Evolutionary conservation across 1,140 invertebrate genomes (phyloP).

Genomic region (Archivesica marissinica): DNA sequence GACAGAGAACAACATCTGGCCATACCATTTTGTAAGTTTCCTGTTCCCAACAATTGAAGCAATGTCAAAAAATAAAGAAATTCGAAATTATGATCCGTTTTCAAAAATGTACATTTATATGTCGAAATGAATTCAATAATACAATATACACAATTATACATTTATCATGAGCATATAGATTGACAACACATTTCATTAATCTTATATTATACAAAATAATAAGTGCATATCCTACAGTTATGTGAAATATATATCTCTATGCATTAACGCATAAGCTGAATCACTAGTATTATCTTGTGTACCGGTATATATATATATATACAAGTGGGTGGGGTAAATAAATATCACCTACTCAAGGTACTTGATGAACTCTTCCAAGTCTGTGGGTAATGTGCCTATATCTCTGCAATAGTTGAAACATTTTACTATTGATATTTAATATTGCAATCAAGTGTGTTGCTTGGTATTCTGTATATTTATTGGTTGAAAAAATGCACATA

Average conservation of each 20-base stretch:
- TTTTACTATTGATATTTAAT: not conserved
- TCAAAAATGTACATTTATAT: no score
- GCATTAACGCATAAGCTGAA: conserved; percentile 1
- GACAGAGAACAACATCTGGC: not conserved
- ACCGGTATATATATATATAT: not conserved
- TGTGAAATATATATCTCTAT: no score
- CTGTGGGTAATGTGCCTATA: conserved; percentile 62
- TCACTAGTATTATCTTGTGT: not conserved
- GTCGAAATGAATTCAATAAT: no score
- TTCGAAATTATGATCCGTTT: no score
- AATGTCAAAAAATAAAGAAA: not conserved
- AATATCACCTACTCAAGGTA: conserved; percentile 71
- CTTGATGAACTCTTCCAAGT: conserved; percentile 73
- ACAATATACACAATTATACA: no score
- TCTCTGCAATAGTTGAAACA: conserved; percentile 59
- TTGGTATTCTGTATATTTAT: no score
- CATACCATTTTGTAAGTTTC: conserved; percentile 62
- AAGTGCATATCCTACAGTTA: not conserved
- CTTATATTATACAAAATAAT: no score
- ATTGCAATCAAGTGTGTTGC: no score
- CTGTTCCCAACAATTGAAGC: conserved; percentile 41
- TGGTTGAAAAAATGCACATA: no score
- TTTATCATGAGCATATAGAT: no score
- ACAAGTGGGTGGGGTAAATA: conserved; percentile 58
- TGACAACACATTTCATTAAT: no score